Conservation (phyloP, 37 sponge, comb jelly and placozoan species). For the Aplysina aerophoba region DNA sequence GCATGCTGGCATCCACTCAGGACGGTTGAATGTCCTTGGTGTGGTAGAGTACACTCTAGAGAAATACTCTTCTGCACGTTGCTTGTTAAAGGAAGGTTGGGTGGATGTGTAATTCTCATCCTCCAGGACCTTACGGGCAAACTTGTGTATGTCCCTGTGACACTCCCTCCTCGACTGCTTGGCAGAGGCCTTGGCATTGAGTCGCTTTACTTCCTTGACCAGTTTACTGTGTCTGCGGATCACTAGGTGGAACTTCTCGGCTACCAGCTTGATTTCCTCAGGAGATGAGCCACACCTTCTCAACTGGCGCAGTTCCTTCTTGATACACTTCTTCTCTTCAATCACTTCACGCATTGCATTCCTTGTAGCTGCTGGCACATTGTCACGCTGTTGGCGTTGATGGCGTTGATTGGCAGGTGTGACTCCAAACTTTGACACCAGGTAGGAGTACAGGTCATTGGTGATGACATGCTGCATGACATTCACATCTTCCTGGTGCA, state of each 20-base stretch:
- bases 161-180: conserved; percentile 19
- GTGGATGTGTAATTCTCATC: not conserved
- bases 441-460: not conserved
- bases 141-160: conserved; percentile 21
- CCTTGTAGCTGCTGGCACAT: not conserved
- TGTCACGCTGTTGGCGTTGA: not conserved
- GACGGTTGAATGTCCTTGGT: not conserved
- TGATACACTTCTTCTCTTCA: not conserved
- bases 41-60: not conserved
- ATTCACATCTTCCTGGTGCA: not conserved
- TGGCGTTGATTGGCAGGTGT: not conserved
- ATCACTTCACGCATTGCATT: not conserved
- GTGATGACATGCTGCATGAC: conserved; percentile 18
- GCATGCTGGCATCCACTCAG: conserved; percentile 6
- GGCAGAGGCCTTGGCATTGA: not conserved
- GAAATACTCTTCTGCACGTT: not conserved
- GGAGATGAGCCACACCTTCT: conserved; percentile 2
- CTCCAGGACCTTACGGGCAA: conserved; percentile 20
- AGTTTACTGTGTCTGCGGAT: conserved; percentile 2
- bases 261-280: not conserved
- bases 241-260: not conserved
- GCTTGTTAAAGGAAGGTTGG: not conserved
- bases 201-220: not conserved
- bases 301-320: not conserved
- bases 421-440: not conserved